Evolutionary conservation across 1,140 invertebrate species (phyloP).

Genomic region (Pantala flavescens): DNA sequence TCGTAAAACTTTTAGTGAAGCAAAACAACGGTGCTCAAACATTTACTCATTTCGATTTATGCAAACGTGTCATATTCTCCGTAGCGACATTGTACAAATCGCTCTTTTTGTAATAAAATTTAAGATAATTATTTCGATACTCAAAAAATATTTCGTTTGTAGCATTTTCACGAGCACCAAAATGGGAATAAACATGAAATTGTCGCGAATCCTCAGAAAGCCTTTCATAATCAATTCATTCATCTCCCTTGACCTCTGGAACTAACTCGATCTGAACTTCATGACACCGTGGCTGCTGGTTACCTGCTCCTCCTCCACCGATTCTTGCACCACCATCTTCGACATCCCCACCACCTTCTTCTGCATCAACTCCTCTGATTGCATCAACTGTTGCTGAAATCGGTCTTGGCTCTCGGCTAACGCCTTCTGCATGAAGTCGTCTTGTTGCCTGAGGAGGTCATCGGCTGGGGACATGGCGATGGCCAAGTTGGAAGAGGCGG

Average conservation of each 20-base stretch:
- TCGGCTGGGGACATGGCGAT: background rate
- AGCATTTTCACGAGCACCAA: background rate
- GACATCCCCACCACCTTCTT: background rate
- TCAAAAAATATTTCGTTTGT: background rate
- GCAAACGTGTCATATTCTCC: too few relatives aligned
- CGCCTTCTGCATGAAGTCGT: background rate
- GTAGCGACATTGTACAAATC: too few relatives aligned
- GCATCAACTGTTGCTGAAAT: background rate
- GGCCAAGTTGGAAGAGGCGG: background rate
- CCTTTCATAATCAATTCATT: too few relatives aligned
- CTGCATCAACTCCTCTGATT: background rate
- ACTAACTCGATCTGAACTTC: background rate
- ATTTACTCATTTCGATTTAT: too few relatives aligned
- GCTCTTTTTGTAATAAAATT: too few relatives aligned
- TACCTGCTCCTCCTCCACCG: background rate
- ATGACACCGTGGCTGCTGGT: background rate
- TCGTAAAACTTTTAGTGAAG: too few relatives aligned
- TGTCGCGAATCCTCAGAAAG: background rate
- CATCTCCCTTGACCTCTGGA: too few relatives aligned
- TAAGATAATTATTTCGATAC: too few relatives aligned
- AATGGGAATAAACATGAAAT: background rate
- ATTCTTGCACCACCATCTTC: background rate
- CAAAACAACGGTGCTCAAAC: too few relatives aligned
- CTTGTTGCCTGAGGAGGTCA: background rate
- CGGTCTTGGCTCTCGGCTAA: background rate